Percentiles rank a stretch among this genome's conserved stretches.
Evolutionary conservation across 2,888 invertebrate genomes (phyloP).

Genomic region (Megastigmus dorsalis): DNA sequence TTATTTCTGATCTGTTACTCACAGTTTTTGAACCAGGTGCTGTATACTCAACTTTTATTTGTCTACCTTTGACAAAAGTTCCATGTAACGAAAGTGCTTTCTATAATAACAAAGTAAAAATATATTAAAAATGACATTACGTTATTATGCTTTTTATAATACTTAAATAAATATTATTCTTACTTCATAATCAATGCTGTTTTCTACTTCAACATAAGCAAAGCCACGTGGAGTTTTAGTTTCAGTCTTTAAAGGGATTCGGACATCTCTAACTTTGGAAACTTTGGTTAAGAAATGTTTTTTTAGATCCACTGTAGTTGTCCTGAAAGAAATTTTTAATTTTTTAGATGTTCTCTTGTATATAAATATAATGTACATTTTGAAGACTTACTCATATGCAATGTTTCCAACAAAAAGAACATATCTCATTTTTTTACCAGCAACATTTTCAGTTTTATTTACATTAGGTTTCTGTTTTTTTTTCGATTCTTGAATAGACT

Average conservation of each 20-base stretch:
- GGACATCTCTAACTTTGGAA: conserved; percentile 69
- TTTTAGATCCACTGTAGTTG: conserved; percentile 70
- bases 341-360: conserved; percentile 6
- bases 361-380: conserved; percentile 1
- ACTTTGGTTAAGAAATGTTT: conserved; percentile 74
- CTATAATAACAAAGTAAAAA: conserved; percentile 64
- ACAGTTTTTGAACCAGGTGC: conserved; percentile 69
- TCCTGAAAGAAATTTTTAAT: conserved; percentile 58
- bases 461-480: background rate
- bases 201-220: conserved; percentile 73
- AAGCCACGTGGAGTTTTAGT: conserved; percentile 72
- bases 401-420: conserved; percentile 75
- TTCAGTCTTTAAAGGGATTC: conserved; percentile 70
- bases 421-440: conserved; percentile 66
- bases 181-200: conserved; percentile 74
- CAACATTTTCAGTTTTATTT: conserved; percentile 31
- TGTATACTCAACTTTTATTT: conserved; percentile 74
- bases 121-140: background rate
- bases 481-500: conserved; percentile 31
- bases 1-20: conserved; percentile 65
- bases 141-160: no score
- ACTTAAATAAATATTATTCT: background rate
- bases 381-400: conserved; percentile 69
- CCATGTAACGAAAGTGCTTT: conserved; percentile 75
- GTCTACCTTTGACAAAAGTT: conserved; percentile 70